Evolutionary conservation across 2,888 invertebrate species (phyloP).

Genomic region (Drosophila basisetae): DNA sequence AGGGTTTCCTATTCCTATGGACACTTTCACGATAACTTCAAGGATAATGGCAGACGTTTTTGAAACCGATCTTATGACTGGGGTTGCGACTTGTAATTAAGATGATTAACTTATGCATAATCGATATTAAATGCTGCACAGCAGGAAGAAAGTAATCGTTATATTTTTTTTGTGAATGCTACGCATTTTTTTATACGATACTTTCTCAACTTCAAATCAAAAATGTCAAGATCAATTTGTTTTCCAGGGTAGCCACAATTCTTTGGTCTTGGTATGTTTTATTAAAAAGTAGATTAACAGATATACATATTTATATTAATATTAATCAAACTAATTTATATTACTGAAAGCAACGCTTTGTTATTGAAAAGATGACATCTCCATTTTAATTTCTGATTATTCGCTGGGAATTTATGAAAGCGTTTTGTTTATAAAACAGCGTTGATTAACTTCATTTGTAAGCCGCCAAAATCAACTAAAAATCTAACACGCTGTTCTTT

Average conservation of each 20-base stretch:
- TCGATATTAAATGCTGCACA: constrained; percentile 26
- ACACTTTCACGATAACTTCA: constrained; percentile 30
- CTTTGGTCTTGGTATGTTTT: neutral
- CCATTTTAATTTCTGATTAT: neutral
- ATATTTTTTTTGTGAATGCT: neutral
- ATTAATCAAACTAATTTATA: neutral
- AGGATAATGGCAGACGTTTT: constrained; percentile 39
- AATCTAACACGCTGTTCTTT: neutral
- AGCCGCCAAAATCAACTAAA: constrained; percentile 1
- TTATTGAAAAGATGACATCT: neutral
- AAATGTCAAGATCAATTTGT: neutral
- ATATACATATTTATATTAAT: neutral
- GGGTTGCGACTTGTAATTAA: constrained; percentile 58
- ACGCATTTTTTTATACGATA: neutral
- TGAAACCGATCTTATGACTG: constrained; percentile 20
- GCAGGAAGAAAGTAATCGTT: neutral
- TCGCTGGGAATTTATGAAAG: neutral
- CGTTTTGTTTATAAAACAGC: neutral
- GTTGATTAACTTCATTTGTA: neutral
- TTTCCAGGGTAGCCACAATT: neutral
- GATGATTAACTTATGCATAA: constrained; percentile 75
- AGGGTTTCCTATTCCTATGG: constrained; percentile 66
- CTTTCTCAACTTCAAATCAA: neutral
- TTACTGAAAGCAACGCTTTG: neutral
- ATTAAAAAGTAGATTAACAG: neutral